A percentile compares a stretch with the other conserved stretches of the same genome.
phyloP scores from a whole-genome alignment of 2,888 invertebrate species.

The Ametastegia equiseti region DNA sequence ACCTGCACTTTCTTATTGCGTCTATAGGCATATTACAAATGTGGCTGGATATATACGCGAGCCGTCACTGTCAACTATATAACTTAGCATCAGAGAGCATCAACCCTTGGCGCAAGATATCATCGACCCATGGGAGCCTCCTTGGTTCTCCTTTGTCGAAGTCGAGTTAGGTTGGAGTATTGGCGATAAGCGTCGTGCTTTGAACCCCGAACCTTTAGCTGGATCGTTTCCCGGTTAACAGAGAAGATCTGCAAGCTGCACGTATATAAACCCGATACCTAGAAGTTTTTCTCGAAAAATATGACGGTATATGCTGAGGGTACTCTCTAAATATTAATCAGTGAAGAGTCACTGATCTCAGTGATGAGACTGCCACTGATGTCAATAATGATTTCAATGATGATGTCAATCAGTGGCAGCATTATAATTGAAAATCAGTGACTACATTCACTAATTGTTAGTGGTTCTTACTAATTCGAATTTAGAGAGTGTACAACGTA shows the following conservation, averaged over 20 bases:
- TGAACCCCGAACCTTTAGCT: slow-evolving; percentile 23
- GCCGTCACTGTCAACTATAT: slow-evolving; percentile 17
- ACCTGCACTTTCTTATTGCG: slow-evolving; percentile 10
- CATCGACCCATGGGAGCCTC: slow-evolving; percentile 38
- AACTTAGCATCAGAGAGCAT: neutral
- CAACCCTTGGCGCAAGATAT: slow-evolving; percentile 38
- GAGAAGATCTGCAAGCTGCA: neutral
- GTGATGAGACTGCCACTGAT: no score
- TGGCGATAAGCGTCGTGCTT: slow-evolving; percentile 21
- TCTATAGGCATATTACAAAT: neutral
- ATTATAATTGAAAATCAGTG: no score
- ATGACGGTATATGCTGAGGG: no score
- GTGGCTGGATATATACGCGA: neutral
- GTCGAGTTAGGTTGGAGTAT: slow-evolving; percentile 17
- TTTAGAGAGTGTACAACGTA: neutral
- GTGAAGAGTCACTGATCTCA: no score
- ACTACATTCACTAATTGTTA: no score
- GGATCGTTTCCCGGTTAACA: slow-evolving; percentile 2
- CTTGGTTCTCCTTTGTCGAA: slow-evolving; percentile 18
- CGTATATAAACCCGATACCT: no score
- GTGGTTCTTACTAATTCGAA: no score
- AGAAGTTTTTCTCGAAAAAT: no score
- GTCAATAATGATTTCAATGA: no score
- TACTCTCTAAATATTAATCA: no score
- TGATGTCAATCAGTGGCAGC: no score